These are phyloP conservation scores for Emydocephalus ijimae DNA, from an alignment of 2,113 vertebrate species.

Conservation along the genomic window DNA sequence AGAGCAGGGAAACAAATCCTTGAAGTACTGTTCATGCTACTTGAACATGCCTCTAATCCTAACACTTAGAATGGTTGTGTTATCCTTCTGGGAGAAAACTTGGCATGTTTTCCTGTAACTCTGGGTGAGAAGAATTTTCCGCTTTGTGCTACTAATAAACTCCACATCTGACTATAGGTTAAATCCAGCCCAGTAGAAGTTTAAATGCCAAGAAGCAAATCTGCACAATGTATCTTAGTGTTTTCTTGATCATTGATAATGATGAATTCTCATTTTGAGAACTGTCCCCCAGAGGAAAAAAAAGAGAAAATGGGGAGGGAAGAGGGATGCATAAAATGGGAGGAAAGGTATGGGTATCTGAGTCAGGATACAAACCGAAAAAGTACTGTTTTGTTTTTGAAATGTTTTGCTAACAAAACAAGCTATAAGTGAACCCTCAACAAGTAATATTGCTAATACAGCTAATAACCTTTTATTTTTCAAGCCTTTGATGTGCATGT, in stretches of 20 bases:
- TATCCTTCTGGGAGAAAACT: neutral
- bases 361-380: neutral
- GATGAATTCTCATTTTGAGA: neutral
- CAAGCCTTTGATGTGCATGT: neutral
- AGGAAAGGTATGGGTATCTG: neutral
- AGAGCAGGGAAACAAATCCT: neutral
- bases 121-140: neutral
- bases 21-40: constrained; percentile 18
- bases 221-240: constrained; percentile 32
- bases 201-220: constrained; percentile 37
- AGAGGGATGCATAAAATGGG: no score
- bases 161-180: constrained; percentile 33
- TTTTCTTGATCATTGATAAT: neutral
- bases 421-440: neutral
- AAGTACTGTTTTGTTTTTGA: neutral
- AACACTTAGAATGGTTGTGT: neutral
- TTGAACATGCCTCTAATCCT: constrained; percentile 19
- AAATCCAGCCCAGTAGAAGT: constrained; percentile 36
- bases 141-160: constrained; percentile 20
- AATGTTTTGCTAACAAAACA: neutral
- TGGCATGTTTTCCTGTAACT: neutral
- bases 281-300: neutral
- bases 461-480: neutral
- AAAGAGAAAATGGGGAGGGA: neutral
- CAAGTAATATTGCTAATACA: neutral